phyloP scores from a whole-genome alignment of 2,113 vertebrate genomes.

The Sclerurus mexicanus region DNA sequence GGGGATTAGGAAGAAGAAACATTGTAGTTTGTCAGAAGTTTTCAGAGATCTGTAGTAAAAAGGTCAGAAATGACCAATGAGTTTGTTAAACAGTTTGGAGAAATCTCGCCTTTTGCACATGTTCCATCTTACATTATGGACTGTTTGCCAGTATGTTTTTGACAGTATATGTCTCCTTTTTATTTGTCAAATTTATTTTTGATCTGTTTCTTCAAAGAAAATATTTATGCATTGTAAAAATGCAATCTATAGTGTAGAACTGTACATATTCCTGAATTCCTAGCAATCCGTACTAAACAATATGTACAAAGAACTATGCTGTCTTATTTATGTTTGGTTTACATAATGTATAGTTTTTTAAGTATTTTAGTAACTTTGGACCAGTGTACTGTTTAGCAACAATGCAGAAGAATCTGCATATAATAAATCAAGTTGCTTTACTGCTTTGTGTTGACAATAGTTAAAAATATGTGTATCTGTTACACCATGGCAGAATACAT shows the following conservation, averaged over 20 bases:
- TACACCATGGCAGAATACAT: neutral
- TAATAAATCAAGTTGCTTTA: slow-evolving; percentile 83
- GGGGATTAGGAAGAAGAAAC: slow-evolving; percentile 6
- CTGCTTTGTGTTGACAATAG: slow-evolving; percentile 64
- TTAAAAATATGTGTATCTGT: slow-evolving; percentile 30
- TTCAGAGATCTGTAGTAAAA: slow-evolving; percentile 57
- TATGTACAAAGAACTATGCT: slow-evolving; percentile 80
- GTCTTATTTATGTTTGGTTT: slow-evolving; percentile 94
- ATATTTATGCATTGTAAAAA: slow-evolving; percentile 77
- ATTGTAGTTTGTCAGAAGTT: slow-evolving; percentile 43
- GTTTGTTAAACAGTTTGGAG: slow-evolving; percentile 46
- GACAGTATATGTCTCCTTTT: slow-evolving; percentile 49
- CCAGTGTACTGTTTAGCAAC: slow-evolving; percentile 86
- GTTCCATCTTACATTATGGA: slow-evolving; percentile 66
- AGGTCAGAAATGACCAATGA: slow-evolving; percentile 23
- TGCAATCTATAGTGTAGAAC: slow-evolving; percentile 72
- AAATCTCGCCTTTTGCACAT: slow-evolving; percentile 73
- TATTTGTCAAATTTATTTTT: slow-evolving; percentile 74
- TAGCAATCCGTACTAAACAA: slow-evolving; percentile 78
- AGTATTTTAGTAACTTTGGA: slow-evolving; percentile 91
- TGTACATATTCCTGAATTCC: slow-evolving; percentile 76
- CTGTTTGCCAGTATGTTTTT: slow-evolving; percentile 64
- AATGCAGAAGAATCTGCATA: slow-evolving; percentile 84
- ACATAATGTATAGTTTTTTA: slow-evolving; percentile 93
- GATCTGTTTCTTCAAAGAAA: slow-evolving; percentile 66